Conservation (phyloP, 2,888 invertebrate species). For the Andrena minutula region DNA sequence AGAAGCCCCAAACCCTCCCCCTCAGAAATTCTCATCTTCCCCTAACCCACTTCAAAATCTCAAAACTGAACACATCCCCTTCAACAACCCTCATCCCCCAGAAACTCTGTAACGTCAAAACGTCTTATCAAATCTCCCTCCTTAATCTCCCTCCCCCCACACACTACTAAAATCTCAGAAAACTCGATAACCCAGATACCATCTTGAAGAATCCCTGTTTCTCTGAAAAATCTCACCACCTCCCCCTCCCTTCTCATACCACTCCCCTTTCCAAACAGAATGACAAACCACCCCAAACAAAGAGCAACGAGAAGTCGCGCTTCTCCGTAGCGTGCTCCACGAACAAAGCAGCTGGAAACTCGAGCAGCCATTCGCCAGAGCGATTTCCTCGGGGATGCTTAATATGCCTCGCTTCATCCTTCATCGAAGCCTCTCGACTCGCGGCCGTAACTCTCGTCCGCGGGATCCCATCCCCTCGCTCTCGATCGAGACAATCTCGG, state of each 20-base stretch:
- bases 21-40: too few relatives aligned
- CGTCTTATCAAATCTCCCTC: too few relatives aligned
- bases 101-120: too few relatives aligned
- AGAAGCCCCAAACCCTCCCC: too few relatives aligned
- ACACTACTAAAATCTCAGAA: not conserved
- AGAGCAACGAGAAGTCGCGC: not conserved
- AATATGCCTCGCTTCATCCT: conserved; percentile 32
- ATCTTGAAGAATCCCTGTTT: not conserved
- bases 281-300: not conserved
- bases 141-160: not conserved
- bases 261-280: not conserved
- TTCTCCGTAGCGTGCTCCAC: not conserved
- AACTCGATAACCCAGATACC: conserved; percentile 4
- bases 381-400: conserved; percentile 13
- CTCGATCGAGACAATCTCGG: conserved; percentile 52
- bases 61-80: too few relatives aligned
- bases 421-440: conserved; percentile 35
- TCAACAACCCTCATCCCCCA: too few relatives aligned
- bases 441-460: conserved; percentile 15
- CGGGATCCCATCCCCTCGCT: not conserved
- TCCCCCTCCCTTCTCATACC: too few relatives aligned
- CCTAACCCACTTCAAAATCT: too few relatives aligned
- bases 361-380: conserved; percentile 1
- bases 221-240: too few relatives aligned
- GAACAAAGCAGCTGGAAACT: not conserved